Conservation (phyloP, 2,113 vertebrate species). For the Chloroceryle aenea region DNA sequence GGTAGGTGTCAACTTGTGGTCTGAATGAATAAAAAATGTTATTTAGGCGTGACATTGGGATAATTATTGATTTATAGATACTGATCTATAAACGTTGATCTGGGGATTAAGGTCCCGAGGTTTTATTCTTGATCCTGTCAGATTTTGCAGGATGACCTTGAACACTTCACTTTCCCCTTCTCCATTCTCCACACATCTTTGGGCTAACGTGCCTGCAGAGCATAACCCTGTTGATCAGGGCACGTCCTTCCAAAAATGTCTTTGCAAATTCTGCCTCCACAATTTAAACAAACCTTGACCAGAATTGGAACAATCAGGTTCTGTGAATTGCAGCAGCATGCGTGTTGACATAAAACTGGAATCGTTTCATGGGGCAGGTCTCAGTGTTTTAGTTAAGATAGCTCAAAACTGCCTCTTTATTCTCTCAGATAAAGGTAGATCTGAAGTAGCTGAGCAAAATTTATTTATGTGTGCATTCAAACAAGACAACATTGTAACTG, state of each 20-base stretch:
- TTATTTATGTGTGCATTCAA: slow-evolving; percentile 1
- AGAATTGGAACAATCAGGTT: neutral
- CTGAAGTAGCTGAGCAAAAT: slow-evolving; percentile 36
- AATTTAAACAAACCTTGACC: neutral
- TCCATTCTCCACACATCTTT: neutral
- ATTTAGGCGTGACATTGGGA: neutral
- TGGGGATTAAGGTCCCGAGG: neutral
- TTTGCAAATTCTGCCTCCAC: neutral
- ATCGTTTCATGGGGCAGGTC: neutral
- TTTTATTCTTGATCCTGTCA: neutral
- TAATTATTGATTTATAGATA: neutral
- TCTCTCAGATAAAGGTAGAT: slow-evolving; percentile 20
- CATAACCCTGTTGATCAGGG: neutral
- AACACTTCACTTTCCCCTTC: neutral
- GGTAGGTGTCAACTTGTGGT: neutral
- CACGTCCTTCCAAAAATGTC: accelerated
- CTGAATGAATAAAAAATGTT: neutral
- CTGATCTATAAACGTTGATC: neutral
- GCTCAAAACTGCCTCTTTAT: neutral
- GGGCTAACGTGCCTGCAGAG: neutral
- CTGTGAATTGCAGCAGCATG: neutral
- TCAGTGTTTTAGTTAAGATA: slow-evolving; percentile 13
- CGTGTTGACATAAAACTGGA: neutral
- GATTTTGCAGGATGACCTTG: neutral
- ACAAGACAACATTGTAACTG: slow-evolving; percentile 28